Percentiles rank a stretch among this genome's conserved stretches.
Evolutionary conservation across 2,797 vertebrate species (phyloP).

Genomic region (Pogoniulus pusillus): DNA sequence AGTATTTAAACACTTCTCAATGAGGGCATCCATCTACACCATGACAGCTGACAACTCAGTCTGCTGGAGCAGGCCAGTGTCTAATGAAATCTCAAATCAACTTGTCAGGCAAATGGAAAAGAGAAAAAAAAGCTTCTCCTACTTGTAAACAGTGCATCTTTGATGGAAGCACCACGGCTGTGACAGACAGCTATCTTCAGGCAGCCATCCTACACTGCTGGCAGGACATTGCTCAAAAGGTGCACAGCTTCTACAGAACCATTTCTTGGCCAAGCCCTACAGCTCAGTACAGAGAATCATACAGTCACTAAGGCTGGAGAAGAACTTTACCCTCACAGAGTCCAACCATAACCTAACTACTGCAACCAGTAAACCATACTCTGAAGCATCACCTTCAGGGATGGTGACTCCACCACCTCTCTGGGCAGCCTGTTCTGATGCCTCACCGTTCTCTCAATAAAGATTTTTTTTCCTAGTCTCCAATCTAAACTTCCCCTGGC

Average conservation of each 20-base stretch:
- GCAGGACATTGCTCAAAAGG: not conserved
- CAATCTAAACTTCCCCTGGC: no score
- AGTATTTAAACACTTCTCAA: not conserved
- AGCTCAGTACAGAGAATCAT: not conserved
- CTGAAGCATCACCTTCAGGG: no score
- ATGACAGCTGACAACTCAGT: not conserved
- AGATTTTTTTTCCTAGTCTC: no score
- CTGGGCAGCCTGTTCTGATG: no score
- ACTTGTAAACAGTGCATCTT: not conserved
- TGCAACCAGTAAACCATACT: no score
- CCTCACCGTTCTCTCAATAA: no score
- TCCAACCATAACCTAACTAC: no score
- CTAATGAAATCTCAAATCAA: not conserved
- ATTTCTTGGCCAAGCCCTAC: not conserved
- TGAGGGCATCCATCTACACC: not conserved
- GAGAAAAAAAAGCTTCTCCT: not conserved
- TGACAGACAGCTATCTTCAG: not conserved
- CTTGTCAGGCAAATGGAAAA: not conserved
- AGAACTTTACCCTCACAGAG: no score
- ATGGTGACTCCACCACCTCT: no score
- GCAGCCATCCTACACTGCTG: not conserved
- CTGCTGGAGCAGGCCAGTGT: not conserved
- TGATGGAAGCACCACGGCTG: not conserved
- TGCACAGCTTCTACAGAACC: not conserved
- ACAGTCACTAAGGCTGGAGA: no score